A percentile compares a stretch with the other conserved stretches of the same genome.
Evolutionary conservation across 2,113 vertebrate species (phyloP).

Genomic region (Ctenomys sociabilis): DNA sequence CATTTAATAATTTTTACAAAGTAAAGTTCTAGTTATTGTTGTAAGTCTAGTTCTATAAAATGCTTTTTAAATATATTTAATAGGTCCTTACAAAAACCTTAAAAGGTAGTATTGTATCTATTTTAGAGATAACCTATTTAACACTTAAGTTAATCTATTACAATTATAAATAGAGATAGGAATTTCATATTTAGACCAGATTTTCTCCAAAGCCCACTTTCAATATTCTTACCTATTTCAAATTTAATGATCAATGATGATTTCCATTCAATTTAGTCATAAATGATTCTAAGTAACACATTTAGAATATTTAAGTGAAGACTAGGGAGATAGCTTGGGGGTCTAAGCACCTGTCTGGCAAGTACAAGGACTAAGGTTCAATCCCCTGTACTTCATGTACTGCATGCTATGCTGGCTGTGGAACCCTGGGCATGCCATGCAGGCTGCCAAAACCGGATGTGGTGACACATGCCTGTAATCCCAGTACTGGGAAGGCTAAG

Average conservation of each 20-base stretch:
- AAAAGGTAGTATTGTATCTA: not conserved
- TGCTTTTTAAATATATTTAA: not conserved
- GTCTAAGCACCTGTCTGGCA: too few species aligned
- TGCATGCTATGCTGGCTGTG: too few species aligned
- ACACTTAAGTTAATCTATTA: conserved; percentile 27
- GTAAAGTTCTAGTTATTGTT: conserved; percentile 11
- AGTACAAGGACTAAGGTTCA: too few species aligned
- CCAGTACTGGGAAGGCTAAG: too few species aligned
- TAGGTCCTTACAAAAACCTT: not conserved
- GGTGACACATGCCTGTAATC: too few species aligned
- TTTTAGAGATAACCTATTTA: not conserved
- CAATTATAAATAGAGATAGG: not conserved
- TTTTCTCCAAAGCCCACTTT: conserved; percentile 17
- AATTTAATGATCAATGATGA: not conserved
- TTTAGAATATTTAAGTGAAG: conserved; percentile 24
- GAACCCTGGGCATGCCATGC: too few species aligned
- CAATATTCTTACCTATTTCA: not conserved
- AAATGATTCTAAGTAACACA: not conserved
- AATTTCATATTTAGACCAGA: not conserved
- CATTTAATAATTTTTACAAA: conserved; percentile 21
- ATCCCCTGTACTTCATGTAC: too few species aligned
- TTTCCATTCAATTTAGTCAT: not conserved
- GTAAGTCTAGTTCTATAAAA: not conserved
- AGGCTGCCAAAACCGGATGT: too few species aligned
- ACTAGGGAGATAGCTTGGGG: too few species aligned